Evolutionary conservation across 2,113 vertebrate genomes (phyloP).

Genomic region (Nothoprocta pentlandii): DNA sequence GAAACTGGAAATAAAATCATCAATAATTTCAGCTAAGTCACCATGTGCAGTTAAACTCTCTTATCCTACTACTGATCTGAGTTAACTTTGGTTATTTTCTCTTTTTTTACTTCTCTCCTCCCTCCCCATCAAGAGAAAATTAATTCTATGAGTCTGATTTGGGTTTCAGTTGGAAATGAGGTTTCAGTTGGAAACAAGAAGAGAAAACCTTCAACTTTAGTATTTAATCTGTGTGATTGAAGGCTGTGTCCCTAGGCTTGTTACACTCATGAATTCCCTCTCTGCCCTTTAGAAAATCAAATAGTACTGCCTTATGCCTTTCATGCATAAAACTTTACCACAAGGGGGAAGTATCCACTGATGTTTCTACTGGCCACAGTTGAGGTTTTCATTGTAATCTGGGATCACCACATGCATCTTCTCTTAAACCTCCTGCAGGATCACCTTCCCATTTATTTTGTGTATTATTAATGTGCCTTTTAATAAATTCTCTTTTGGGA

Average conservation of each 20-base stretch:
- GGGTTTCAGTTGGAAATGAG: background rate
- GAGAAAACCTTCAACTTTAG: background rate
- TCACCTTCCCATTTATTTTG: background rate
- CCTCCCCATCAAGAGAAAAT: background rate
- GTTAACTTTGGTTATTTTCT: background rate
- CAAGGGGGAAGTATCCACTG: slow-evolving; percentile 19
- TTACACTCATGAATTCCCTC: background rate
- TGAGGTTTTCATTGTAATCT: background rate
- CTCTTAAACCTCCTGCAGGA: background rate
- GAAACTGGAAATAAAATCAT: background rate
- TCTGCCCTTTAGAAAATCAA: background rate
- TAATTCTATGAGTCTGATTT: background rate
- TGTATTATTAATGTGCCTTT: background rate
- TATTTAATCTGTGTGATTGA: background rate
- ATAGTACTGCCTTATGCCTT: background rate
- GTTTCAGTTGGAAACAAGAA: background rate
- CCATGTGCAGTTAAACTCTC: background rate
- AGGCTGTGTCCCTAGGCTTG: background rate
- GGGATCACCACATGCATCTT: background rate
- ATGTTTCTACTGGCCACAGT: background rate
- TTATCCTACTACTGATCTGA: background rate
- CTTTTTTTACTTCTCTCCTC: background rate
- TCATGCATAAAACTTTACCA: background rate
- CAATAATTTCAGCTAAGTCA: background rate
- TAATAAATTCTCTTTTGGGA: background rate